These are phyloP conservation scores for Melanotaenia duboulayi DNA, from an alignment of 2,113 vertebrate genomes.

Conservation along the genomic window DNA sequence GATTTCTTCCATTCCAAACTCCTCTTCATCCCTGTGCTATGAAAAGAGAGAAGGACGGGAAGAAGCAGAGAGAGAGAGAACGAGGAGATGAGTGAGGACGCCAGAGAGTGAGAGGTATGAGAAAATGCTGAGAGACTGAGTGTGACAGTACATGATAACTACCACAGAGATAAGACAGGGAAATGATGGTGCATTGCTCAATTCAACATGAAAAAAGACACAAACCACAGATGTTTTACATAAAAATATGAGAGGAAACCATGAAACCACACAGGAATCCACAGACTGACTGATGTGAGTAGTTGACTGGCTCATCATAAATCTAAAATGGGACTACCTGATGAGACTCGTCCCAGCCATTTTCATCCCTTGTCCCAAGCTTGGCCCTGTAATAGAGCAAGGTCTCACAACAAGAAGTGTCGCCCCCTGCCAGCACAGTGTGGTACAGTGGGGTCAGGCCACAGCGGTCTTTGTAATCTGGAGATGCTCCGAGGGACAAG, in stretches of 20 bases:
- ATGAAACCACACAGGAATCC: not conserved
- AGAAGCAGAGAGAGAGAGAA: conserved; percentile 55
- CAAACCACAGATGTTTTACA: conserved; percentile 10
- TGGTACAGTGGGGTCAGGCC: conserved; percentile 93
- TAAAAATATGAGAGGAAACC: conserved; percentile 50
- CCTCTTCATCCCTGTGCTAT: conserved; percentile 84
- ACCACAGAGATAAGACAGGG: conserved; percentile 33
- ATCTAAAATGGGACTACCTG: conserved; percentile 79
- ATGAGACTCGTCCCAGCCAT: conserved; percentile 92
- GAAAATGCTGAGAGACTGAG: conserved; percentile 44
- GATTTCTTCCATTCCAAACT: conserved; percentile 84
- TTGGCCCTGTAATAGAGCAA: conserved; percentile 88
- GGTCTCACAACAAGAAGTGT: conserved; percentile 91
- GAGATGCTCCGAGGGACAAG: conserved; percentile 88
- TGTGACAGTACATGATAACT: conserved; percentile 23
- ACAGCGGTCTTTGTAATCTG: conserved; percentile 92
- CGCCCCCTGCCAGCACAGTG: conserved; percentile 90
- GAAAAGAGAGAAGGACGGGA: conserved; percentile 66
- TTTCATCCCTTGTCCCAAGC: conserved; percentile 88
- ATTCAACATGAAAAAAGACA: conserved; percentile 19
- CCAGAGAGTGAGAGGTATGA: conserved; percentile 30
- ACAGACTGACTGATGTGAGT: conserved; percentile 1
- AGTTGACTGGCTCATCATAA: not conserved
- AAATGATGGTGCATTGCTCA: conserved; percentile 45
- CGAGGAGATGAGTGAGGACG: conserved; percentile 65